Percentiles rank a stretch among this genome's conserved stretches.
These are phyloP conservation scores for Amiota mariae DNA, from an alignment of 2,888 invertebrate species.

Conservation along the genomic window DNA sequence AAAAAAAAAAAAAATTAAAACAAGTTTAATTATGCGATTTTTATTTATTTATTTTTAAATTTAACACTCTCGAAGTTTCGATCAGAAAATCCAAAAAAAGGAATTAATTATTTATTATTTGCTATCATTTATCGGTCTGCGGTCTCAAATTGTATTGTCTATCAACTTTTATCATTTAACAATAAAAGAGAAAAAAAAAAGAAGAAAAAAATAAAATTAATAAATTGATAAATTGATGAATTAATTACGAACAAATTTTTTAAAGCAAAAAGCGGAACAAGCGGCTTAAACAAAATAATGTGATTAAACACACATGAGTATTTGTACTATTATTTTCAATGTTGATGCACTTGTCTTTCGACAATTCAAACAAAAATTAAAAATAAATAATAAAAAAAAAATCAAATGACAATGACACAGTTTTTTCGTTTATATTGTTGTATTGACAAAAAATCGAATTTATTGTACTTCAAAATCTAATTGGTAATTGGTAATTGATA, in stretches of 20 bases:
- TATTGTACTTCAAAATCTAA: too few relatives aligned
- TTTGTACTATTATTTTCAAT: neutral
- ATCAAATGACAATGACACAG: conserved; percentile 56
- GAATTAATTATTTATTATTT: too few relatives aligned
- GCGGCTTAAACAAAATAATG: conserved; percentile 26
- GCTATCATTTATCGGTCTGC: too few relatives aligned
- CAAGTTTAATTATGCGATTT: neutral
- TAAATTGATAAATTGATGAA: conserved; percentile 36
- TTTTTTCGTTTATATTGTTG: conserved; percentile 33
- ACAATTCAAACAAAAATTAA: conserved; percentile 11
- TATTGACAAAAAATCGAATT: neutral
- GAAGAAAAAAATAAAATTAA: conserved; percentile 7
- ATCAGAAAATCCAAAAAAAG: conserved; percentile 18
- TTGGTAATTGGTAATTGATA: too few relatives aligned
- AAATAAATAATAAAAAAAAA: too few relatives aligned
- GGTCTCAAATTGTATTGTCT: too few relatives aligned
- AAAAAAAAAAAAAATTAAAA: neutral
- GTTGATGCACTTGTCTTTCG: neutral
- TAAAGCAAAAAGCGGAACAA: conserved; percentile 43
- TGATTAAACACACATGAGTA: neutral
- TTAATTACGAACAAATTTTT: conserved; percentile 46
- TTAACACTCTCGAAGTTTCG: conserved; percentile 47
- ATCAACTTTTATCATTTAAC: conserved; percentile 12
- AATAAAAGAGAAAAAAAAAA: conserved; percentile 1
- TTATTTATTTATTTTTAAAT: conserved; percentile 4